Percentiles rank a stretch among this genome's conserved stretches.
phyloP scores from a whole-genome alignment of 2,797 vertebrate genomes.

The Coluber constrictor region DNA sequence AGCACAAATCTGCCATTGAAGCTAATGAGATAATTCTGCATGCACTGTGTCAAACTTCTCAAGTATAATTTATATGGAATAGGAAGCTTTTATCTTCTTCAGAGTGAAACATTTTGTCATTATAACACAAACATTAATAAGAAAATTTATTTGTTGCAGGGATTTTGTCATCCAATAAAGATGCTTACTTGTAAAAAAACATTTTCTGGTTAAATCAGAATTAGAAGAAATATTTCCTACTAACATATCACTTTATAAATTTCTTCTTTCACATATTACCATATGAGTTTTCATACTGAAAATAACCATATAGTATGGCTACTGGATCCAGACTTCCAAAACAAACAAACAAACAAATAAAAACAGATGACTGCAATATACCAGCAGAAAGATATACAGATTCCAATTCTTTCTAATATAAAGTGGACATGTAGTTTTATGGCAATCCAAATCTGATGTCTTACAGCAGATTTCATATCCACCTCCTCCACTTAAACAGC shows the following conservation, averaged over 20 bases:
- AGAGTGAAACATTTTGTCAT: background rate
- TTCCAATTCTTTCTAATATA: background rate
- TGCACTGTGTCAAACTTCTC: background rate
- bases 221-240: background rate
- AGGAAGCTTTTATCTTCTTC: constrained; percentile 15
- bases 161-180: constrained; percentile 1
- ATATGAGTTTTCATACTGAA: background rate
- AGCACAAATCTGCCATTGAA: background rate
- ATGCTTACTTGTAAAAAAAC: constrained; percentile 2
- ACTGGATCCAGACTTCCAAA: background rate
- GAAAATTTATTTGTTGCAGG: constrained; percentile 16
- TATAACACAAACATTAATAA: background rate
- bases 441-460: background rate
- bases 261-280: background rate
- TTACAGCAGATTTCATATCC: background rate
- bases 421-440: background rate
- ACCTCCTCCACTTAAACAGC: background rate
- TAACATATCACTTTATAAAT: constrained; percentile 1
- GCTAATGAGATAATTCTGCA: background rate
- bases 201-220: background rate
- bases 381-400: background rate
- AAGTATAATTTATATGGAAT: background rate
- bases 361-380: background rate
- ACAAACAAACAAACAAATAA: background rate
- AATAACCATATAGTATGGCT: constrained; percentile 5